Evolutionary conservation across 1,140 invertebrate species (phyloP), one percentile per base, ranked within the genome.

Genomic region (Drosophila sucinea): DNA sequence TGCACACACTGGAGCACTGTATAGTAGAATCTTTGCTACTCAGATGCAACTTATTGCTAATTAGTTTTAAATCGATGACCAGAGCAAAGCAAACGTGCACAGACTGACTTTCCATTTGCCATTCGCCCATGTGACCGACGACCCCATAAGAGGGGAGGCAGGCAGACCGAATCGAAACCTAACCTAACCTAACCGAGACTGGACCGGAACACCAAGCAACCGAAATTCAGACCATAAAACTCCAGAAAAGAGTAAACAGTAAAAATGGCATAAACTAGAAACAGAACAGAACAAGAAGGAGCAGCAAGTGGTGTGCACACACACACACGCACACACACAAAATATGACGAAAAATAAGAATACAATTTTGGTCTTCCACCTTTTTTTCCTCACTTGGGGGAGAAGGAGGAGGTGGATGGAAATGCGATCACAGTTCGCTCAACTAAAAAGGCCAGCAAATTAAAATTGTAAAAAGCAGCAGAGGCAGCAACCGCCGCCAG

Each of bases 11-110:
- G 35, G 8, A 8, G 35, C 61, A 73, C 72, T 64, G 61, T 78
- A 17, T 17, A 17, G 44, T 61, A 7, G 2, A 30, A 4, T 51
- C 32, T 40, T 54, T 69, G 58, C 44, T 33, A 32, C 17, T 51
- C 7, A n/a, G 10, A 38, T 68, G 69, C 57, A 90, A 87, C 70
- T 79, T 75, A 69, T 81, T 87, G 79, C 75, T 90, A 90, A 90
- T 90, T 90, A 83, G 87, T 78, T 83, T 81, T 76, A 83, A 85
- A 90, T 90, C 87, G 80, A 90, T 87, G 80, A 70, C 77, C 69
- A 77, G 32, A 77, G 41, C 44, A 51, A 64, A 38, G 35, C 35
- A 38, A 30, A 74, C 72, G 70, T 77, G 73, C 64, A 66, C 35
- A 38, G 35, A 38, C 35, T 38, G 51, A 70, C 33, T 60, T 60